A percentile compares a stretch with the other conserved stretches of the same genome.
Conservation (phyloP, 2,113 vertebrate genomes). For the Ursus arctos region DNA sequence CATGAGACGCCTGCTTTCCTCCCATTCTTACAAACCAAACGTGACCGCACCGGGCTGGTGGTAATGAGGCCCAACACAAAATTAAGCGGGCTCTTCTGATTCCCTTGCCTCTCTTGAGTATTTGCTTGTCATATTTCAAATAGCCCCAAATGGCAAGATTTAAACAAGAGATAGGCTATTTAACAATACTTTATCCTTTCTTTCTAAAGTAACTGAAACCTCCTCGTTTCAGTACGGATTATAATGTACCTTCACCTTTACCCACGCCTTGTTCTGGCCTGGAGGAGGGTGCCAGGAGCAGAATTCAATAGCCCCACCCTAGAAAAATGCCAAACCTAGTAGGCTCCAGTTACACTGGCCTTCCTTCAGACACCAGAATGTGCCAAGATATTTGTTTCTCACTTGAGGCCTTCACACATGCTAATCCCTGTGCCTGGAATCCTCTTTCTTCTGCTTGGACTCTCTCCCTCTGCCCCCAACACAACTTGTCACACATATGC, state of each 20-base stretch:
- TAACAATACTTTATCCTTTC: neutral
- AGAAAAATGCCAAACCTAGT: neutral
- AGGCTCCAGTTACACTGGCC: neutral
- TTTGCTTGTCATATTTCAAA: slow-evolving; percentile 35
- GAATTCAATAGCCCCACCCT: neutral
- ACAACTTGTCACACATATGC: neutral
- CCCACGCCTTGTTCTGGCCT: neutral
- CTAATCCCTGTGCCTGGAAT: neutral
- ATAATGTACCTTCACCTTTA: neutral
- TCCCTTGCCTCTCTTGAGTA: slow-evolving; percentile 11
- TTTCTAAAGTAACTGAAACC: slow-evolving; percentile 50
- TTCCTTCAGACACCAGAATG: neutral
- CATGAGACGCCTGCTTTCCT: slow-evolving; percentile 43
- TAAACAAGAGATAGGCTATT: slow-evolving; percentile 28
- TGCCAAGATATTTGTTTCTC: neutral
- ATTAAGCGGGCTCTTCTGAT: neutral
- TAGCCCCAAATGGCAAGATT: slow-evolving; percentile 49
- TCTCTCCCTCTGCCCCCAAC: fast-evolving
- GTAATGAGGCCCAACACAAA: slow-evolving; percentile 15
- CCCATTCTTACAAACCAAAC: slow-evolving; percentile 19
- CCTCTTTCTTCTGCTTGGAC: neutral
- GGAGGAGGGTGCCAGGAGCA: neutral
- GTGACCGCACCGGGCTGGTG: neutral
- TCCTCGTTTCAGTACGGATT: neutral
- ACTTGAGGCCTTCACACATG: neutral